Evolutionary conservation across 2,797 vertebrate species (phyloP), one percentile per base, ranked within the genome.

Genomic region (Taenioides sp.): DNA sequence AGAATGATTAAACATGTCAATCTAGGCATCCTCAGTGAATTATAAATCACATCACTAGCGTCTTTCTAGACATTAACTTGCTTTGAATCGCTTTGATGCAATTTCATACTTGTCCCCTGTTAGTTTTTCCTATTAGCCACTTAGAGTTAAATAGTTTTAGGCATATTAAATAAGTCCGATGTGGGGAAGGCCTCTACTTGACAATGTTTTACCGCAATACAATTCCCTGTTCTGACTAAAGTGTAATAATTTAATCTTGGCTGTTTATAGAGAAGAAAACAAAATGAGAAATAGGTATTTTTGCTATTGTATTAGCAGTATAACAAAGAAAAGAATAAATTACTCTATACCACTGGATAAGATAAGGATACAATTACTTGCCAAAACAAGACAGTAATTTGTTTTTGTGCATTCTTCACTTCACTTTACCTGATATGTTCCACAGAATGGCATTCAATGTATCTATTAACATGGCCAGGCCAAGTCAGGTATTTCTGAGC

Each of bases 1-100:
- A 67, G 23, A 76, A 67, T 81, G 27, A 80, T 80, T 54, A 73
- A 84, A 72, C 34, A 27, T 28, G n/a, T 77, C 80, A 75, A 34
- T 78, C 76, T 68, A 1, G 2, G 18, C 1, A 55, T 58, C n/a
- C 27, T 70, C 34, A 5, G 1, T 69, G 58, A 27, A 60, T 71
- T 69, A 54, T 50, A 74, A 78, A 37, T 73, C 55, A 61, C 43
- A 17, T 77, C 68, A 73, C 40, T 67, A 28, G 28, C 63, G 31
- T 78, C 31, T 75, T 74, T 67, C 72, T 67, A 70, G 65, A 40
- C 43, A 20, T 40, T 34, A 69, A 67, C 40, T 37, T 61, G 16
- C 5, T 37, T 73, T 10, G 37, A 43, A 71, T 62, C 64, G 28
- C 61, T 59, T 37, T 74, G 31, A 74, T 73, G 52, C 47, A 6